Conservation (phyloP, 1,140 invertebrate genomes). For the Calephelis nemesis region DNA sequence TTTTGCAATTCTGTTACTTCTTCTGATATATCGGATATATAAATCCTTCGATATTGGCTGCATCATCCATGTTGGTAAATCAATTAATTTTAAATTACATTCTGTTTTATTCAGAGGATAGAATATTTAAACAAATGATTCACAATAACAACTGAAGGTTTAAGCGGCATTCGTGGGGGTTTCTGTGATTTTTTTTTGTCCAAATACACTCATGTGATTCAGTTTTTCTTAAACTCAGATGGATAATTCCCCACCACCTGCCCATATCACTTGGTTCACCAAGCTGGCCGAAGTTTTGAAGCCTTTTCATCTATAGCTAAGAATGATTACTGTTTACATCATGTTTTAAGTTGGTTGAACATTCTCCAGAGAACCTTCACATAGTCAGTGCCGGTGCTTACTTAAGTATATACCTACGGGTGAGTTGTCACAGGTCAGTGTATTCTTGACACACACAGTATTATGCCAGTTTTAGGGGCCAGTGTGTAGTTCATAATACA, state of each 20-base stretch:
- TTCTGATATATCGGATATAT: background rate
- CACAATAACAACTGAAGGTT: no score
- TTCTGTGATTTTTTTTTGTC: no score
- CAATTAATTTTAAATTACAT: constrained; percentile 20
- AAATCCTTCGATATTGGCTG: constrained; percentile 22
- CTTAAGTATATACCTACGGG: background rate
- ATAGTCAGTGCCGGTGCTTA: background rate
- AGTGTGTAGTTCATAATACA: constrained; percentile 5
- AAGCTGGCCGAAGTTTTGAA: no score
- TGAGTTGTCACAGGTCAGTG: background rate
- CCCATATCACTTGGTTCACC: no score
- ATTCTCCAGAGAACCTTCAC: background rate
- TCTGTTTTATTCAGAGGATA: constrained; percentile 12
- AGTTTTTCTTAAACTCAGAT: no score
- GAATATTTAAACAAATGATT: background rate
- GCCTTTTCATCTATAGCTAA: no score
- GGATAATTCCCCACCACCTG: no score
- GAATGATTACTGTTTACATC: no score
- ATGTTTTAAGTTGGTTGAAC: no score
- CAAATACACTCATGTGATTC: no score
- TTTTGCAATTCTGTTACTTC: no score
- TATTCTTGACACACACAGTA: constrained; percentile 2
- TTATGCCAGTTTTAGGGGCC: background rate
- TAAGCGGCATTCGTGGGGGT: no score
- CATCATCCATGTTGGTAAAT: constrained; percentile 19